These are phyloP conservation scores for Maconellicoccus hirsutus DNA, from an alignment of 1,140 invertebrate genomes.

Conservation along the genomic window DNA sequence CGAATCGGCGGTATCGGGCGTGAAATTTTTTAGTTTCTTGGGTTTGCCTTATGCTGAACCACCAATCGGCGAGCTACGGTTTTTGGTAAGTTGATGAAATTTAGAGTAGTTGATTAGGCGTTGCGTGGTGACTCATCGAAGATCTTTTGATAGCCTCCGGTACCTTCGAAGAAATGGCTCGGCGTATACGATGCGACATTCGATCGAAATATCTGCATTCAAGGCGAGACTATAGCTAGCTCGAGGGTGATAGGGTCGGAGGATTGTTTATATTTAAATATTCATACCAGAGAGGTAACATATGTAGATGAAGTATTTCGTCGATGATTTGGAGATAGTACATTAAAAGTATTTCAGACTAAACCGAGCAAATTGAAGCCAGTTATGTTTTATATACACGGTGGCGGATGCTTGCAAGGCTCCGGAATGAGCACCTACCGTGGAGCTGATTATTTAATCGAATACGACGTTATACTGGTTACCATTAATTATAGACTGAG, in stretches of 20 bases:
- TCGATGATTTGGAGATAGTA: neutral
- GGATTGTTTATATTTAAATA: constrained; percentile 28
- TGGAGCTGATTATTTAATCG: constrained; percentile 35
- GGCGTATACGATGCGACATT: constrained; percentile 37
- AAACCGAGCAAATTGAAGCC: constrained; percentile 28
- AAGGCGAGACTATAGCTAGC: constrained; percentile 27
- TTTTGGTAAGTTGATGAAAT: constrained; percentile 36
- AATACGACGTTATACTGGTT: constrained; percentile 38
- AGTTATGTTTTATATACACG: constrained; percentile 45
- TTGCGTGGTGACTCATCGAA: too few relatives aligned
- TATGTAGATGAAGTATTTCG: neutral
- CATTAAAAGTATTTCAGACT: neutral
- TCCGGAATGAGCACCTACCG: constrained; percentile 41
- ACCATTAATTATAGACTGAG: constrained; percentile 40
- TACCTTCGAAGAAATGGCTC: constrained; percentile 36
- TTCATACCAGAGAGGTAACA: constrained; percentile 23
- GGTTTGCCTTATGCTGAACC: constrained; percentile 42
- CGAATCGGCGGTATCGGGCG: constrained; percentile 31
- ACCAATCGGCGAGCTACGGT: constrained; percentile 36
- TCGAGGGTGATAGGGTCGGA: constrained; percentile 37
- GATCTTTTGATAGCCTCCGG: constrained; percentile 32
- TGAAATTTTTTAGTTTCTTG: constrained; percentile 44
- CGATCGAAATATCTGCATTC: constrained; percentile 36
- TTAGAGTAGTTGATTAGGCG: too few relatives aligned
- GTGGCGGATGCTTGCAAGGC: constrained; percentile 38